A percentile compares a stretch with the other conserved stretches of the same genome.
Evolutionary conservation across 2,113 vertebrate species (phyloP).

Genomic region (Hoplias malabaricus): DNA sequence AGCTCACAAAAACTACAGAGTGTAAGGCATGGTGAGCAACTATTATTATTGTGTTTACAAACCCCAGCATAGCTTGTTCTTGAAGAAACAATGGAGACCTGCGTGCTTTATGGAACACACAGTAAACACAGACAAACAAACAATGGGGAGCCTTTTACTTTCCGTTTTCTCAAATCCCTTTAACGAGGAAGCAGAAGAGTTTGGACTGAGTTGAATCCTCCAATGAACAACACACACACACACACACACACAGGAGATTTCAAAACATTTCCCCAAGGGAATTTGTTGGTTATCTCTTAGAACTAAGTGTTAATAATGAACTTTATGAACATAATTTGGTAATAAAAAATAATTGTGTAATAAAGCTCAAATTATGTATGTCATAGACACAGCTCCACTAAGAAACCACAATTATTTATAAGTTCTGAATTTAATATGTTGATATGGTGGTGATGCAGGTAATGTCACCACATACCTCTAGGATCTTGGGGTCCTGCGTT

Average conservation of each 20-base stretch:
- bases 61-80: background rate
- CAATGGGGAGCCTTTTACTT: conserved; percentile 23
- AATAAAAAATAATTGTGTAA: no score
- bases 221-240: background rate
- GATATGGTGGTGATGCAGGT: no score
- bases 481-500: no score
- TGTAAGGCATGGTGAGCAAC: no score
- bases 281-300: background rate
- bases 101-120: background rate
- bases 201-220: conserved; percentile 3
- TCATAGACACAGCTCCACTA: no score
- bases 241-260: background rate
- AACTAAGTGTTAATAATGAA: background rate
- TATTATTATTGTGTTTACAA: conserved; percentile 14
- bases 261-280: background rate
- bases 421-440: no score
- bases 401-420: no score
- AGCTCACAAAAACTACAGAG: background rate
- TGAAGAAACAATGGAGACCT: background rate
- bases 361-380: no score
- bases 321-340: no score
- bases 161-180: background rate
- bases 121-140: conserved; percentile 16
- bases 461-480: no score
- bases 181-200: background rate